Evolutionary conservation across 2,888 invertebrate genomes (phyloP).

Genomic region (Andrena hattorfiana): DNA sequence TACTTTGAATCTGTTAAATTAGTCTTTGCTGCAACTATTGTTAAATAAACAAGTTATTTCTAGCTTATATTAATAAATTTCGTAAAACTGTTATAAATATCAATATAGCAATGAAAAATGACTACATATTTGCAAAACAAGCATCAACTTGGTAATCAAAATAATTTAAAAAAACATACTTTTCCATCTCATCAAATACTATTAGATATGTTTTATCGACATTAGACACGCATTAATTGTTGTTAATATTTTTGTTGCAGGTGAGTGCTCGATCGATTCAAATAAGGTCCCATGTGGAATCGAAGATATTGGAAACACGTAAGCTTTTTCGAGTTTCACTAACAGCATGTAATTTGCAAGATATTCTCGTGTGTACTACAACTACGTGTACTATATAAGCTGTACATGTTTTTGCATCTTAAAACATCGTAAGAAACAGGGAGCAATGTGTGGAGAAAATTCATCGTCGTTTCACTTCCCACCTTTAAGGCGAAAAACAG

Average conservation of each 20-base stretch:
- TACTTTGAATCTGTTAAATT: not conserved
- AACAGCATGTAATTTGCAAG: slow-evolving; percentile 5
- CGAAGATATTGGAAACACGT: slow-evolving; percentile 14
- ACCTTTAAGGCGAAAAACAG: slow-evolving; percentile 34
- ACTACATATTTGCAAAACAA: no score
- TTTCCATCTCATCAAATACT: no score
- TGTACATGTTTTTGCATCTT: slow-evolving; percentile 20
- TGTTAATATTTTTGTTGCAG: slow-evolving; percentile 42
- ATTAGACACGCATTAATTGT: not conserved
- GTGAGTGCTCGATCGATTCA: slow-evolving; percentile 35
- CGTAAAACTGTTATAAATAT: no score
- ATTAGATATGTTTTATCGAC: not conserved
- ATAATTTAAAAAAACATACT: no score
- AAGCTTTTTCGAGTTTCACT: slow-evolving; percentile 28
- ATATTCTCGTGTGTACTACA: slow-evolving; percentile 12
- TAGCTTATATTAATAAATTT: no score
- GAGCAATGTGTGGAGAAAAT: slow-evolving; percentile 43
- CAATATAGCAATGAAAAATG: no score
- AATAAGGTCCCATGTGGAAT: not conserved
- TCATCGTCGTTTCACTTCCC: slow-evolving; percentile 44
- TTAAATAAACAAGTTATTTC: no score
- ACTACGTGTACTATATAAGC: not conserved
- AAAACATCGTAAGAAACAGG: slow-evolving; percentile 24
- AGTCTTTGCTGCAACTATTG: no score
- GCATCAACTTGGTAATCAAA: no score